These are phyloP conservation scores for Thalassarche chlororhynchos DNA, from an alignment of 2,113 vertebrate species.

Conservation along the genomic window DNA sequence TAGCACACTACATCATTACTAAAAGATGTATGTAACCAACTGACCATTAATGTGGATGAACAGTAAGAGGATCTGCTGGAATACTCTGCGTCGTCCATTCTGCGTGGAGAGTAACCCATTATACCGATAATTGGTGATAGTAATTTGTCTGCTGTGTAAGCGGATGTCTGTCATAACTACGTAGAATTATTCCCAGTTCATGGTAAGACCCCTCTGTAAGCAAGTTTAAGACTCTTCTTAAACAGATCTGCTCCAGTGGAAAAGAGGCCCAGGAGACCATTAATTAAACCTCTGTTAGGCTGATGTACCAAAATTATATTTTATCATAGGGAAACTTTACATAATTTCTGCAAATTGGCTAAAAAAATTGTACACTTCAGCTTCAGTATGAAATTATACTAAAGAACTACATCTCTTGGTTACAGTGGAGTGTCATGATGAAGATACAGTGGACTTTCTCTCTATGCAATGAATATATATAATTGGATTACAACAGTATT, in stretches of 20 bases:
- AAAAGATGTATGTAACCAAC: fast-evolving
- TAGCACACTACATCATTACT: background rate
- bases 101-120: fast-evolving
- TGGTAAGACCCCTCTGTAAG: background rate
- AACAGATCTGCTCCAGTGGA: conserved; percentile 2
- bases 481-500: conserved; percentile 40
- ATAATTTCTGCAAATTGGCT: conserved; percentile 50
- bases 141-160: background rate
- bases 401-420: conserved; percentile 23
- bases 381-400: conserved; percentile 19
- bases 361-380: conserved; percentile 46
- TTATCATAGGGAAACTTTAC: conserved; percentile 39
- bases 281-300: conserved; percentile 19
- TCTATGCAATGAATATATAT: conserved; percentile 17
- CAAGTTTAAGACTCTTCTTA: conserved; percentile 21
- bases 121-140: background rate
- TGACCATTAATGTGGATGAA: background rate
- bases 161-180: background rate
- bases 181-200: conserved; percentile 6
- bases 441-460: background rate
- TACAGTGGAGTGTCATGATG: conserved; percentile 5
- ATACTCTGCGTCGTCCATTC: background rate
- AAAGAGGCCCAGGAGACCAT: conserved; percentile 35
- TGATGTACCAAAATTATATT: conserved; percentile 35
- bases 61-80: background rate